phyloP scores from a whole-genome alignment of 2,888 invertebrate genomes.

The Helobdella robusta region DNA sequence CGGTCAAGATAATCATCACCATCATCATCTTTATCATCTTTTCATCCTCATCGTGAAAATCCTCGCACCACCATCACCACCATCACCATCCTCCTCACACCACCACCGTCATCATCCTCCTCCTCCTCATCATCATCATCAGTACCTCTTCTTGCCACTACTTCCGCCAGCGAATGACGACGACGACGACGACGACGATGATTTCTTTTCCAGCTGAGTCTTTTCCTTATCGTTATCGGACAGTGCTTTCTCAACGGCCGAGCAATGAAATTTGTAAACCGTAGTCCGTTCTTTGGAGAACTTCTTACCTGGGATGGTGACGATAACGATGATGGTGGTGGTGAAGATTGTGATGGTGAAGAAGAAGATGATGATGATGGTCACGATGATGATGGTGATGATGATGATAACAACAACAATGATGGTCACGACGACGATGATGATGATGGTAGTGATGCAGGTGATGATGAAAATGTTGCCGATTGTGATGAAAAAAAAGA shows the following conservation, averaged over 20 bases:
- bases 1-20: neutral
- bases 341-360: no score
- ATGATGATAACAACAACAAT: no score
- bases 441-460: no score
- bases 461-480: no score
- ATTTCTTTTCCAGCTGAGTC: conserved; percentile 52
- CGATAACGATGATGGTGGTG: no score
- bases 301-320: conserved; percentile 81
- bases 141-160: conserved; percentile 60
- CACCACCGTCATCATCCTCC: neutral
- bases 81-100: neutral
- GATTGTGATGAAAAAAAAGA: no score
- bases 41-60: no score
- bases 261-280: conserved; percentile 73
- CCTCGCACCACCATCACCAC: conserved; percentile 1
- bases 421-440: no score
- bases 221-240: conserved; percentile 51
- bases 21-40: neutral
- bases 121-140: neutral
- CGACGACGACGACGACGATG: no score
- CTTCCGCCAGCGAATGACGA: no score
- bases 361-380: no score
- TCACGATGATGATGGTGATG: no score
- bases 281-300: conserved; percentile 82
- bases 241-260: conserved; percentile 80